phyloP scores from a whole-genome alignment of 1,140 invertebrate species.

The Nebria ingens region DNA sequence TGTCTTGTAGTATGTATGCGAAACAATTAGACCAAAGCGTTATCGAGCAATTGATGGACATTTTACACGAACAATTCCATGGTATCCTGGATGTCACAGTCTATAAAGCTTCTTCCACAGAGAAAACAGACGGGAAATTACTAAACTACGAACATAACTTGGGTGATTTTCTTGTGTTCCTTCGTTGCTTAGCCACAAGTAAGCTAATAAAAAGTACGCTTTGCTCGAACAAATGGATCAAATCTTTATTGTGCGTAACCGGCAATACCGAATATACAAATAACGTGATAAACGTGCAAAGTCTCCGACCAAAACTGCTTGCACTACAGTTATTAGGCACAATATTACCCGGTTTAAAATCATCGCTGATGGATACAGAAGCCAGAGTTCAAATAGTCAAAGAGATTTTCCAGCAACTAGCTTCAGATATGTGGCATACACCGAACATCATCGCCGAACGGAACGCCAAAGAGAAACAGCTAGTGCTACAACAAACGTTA shows the following conservation, averaged over 20 bases:
- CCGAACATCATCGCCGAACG: conserved; percentile 35
- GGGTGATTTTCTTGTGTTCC: conserved; percentile 47
- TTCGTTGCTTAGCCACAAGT: conserved; percentile 40
- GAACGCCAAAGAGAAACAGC: conserved; percentile 32
- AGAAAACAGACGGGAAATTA: background rate
- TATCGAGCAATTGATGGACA: conserved; percentile 25
- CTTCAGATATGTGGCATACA: conserved; percentile 46
- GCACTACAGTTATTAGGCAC: conserved; percentile 43
- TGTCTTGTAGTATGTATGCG: conserved; percentile 41
- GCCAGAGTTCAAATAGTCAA: conserved; percentile 37
- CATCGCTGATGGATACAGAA: conserved; percentile 21
- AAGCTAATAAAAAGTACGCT: conserved; percentile 35
- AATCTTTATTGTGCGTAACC: conserved; percentile 37
- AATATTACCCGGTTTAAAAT: conserved; percentile 36
- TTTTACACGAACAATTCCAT: conserved; percentile 34
- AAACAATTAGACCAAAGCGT: conserved; percentile 37
- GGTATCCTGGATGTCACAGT: conserved; percentile 16
- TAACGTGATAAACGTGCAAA: conserved; percentile 22
- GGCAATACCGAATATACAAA: conserved; percentile 21
- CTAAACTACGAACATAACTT: conserved; percentile 29
- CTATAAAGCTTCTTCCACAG: background rate
- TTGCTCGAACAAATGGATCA: conserved; percentile 40
- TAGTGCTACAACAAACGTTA: conserved; percentile 32
- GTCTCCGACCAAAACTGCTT: conserved; percentile 42
- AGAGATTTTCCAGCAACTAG: conserved; percentile 43